phyloP scores from a whole-genome alignment of 2,113 vertebrate species.

The Mormyrus iriodes region DNA sequence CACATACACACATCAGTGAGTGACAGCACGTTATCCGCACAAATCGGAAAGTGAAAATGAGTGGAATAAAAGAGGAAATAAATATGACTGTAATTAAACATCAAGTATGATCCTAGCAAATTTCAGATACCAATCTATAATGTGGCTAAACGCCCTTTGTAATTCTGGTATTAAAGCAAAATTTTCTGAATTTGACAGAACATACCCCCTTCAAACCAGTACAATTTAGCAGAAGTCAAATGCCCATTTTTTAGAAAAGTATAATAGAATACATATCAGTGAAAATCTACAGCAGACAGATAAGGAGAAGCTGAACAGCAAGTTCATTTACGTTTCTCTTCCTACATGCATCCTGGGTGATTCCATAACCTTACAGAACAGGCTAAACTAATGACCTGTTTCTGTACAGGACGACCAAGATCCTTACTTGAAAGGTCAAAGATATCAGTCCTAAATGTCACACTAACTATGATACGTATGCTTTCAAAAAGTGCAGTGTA shows the following conservation, averaged over 20 bases:
- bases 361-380: background rate
- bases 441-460: background rate
- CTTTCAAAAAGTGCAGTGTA: background rate
- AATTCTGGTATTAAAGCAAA: background rate
- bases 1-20: background rate
- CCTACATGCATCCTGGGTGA: too few species aligned
- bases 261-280: background rate
- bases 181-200: background rate
- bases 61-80: background rate
- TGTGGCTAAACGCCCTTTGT: background rate
- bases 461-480: background rate
- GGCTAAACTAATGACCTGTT: background rate
- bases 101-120: background rate
- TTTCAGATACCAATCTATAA: background rate
- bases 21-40: background rate
- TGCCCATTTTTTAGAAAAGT: background rate
- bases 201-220: background rate
- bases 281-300: background rate
- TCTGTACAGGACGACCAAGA: background rate
- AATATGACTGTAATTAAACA: background rate
- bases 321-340: background rate
- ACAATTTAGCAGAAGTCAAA: background rate
- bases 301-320: background rate
- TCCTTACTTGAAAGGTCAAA: background rate
- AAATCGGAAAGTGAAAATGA: background rate